Percentiles rank a stretch among this genome's conserved stretches.
Evolutionary conservation across 2,888 invertebrate species (phyloP).

Genomic region (Byasa hedistus): DNA sequence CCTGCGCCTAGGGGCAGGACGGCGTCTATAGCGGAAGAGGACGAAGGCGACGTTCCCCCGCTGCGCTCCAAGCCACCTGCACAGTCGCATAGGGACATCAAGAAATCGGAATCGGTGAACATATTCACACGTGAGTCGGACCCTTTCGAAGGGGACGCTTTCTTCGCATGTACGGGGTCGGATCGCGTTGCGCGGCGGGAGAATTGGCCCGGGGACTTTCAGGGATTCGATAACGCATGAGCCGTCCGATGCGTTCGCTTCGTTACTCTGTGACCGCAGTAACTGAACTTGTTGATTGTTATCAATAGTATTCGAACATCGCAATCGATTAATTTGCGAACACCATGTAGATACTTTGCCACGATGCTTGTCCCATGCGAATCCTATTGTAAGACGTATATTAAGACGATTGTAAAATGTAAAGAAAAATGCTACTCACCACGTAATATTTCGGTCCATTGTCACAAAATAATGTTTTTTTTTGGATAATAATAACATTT

Average conservation of each 20-base stretch:
- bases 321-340: neutral
- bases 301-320: neutral
- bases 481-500: slow-evolving; percentile 13
- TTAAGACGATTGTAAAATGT: neutral
- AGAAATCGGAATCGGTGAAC: slow-evolving; percentile 94
- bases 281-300: neutral
- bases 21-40: slow-evolving; percentile 73
- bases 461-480: slow-evolving; percentile 13
- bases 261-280: slow-evolving; percentile 30
- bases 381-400: neutral
- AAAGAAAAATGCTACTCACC: neutral
- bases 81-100: slow-evolving; percentile 82
- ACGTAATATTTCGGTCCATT: slow-evolving; percentile 9
- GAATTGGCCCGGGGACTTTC: slow-evolving; percentile 76
- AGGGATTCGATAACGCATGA: slow-evolving; percentile 71
- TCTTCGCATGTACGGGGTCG: slow-evolving; percentile 83
- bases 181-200: slow-evolving; percentile 69
- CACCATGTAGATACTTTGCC: neutral
- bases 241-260: slow-evolving; percentile 33
- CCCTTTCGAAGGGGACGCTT: slow-evolving; percentile 94
- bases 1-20: slow-evolving; percentile 63
- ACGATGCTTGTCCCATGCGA: neutral
- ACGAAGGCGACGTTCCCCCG: slow-evolving; percentile 66
- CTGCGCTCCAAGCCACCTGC: slow-evolving; percentile 50
- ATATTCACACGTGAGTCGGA: slow-evolving; percentile 92